Evolutionary conservation across 2,113 vertebrate species (phyloP).

Genomic region (Brachirus orientalis): DNA sequence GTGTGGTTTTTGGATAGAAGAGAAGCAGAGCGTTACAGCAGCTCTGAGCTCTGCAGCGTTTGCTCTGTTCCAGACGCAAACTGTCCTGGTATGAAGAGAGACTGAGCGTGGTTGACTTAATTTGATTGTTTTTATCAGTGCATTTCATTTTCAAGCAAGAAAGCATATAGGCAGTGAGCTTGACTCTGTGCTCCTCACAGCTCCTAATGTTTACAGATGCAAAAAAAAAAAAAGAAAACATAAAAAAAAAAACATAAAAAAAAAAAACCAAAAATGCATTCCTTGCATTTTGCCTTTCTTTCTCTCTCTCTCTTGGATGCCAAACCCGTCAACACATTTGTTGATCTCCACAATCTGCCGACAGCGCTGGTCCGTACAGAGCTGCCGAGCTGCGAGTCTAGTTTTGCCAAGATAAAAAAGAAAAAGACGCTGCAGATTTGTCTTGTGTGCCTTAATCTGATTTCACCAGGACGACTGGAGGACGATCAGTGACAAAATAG

Average conservation of each 20-base stretch:
- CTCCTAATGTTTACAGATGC: slow-evolving; percentile 82
- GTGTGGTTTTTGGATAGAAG: slow-evolving; percentile 17
- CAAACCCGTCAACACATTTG: slow-evolving; percentile 77
- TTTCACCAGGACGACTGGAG: slow-evolving; percentile 63
- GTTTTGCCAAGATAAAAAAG: slow-evolving; percentile 35
- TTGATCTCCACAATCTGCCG: slow-evolving; percentile 31
- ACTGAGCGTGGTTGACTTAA: slow-evolving; percentile 46
- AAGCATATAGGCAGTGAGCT: slow-evolving; percentile 56
- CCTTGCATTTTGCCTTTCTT: slow-evolving; percentile 77
- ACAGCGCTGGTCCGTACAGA: slow-evolving; percentile 24
- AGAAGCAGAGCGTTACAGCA: slow-evolving; percentile 9
- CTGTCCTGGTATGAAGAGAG: slow-evolving; percentile 35
- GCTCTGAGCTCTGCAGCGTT: slow-evolving; percentile 32
- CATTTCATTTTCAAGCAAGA: slow-evolving; percentile 64
- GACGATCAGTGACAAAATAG: slow-evolving; percentile 2
- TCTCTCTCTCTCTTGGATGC: slow-evolving; percentile 76
- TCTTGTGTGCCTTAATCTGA: slow-evolving; percentile 71
- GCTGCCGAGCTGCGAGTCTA: slow-evolving; percentile 46
- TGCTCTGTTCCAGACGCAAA: slow-evolving; percentile 24
- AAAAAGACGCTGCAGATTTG: slow-evolving; percentile 13
- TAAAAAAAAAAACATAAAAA: slow-evolving; percentile 37
- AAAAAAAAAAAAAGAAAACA: slow-evolving; percentile 25
- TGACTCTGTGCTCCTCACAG: slow-evolving; percentile 73
- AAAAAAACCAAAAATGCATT: slow-evolving; percentile 73
- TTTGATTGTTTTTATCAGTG: slow-evolving; percentile 63